phyloP scores from a whole-genome alignment of 2,888 invertebrate species.

The Tiphia femorata region DNA sequence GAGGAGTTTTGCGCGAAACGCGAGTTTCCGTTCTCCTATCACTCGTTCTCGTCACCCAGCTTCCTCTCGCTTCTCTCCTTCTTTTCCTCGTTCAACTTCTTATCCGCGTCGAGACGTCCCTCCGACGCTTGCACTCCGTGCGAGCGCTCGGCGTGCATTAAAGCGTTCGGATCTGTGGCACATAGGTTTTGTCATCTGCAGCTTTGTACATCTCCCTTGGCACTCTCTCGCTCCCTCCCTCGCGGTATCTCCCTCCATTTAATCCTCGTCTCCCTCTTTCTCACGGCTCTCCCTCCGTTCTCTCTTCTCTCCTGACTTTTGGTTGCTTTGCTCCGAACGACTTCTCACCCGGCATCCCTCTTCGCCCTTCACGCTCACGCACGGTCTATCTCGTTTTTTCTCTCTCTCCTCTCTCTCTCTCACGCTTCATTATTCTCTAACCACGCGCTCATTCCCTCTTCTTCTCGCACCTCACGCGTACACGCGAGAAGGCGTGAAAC shows the following conservation, averaged over 20 bases:
- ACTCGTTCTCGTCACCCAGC: too few relatives aligned
- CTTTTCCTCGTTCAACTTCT: too few relatives aligned
- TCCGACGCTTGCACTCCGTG: conserved; percentile 20
- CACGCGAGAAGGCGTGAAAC: too few relatives aligned
- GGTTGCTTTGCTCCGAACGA: not conserved
- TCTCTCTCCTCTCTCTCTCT: conserved; percentile 7
- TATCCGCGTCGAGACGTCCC: not conserved
- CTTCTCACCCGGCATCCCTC: not conserved
- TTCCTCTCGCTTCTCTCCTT: too few relatives aligned
- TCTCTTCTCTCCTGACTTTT: conserved; percentile 7
- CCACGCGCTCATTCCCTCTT: not conserved
- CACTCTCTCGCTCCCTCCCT: conserved; percentile 8
- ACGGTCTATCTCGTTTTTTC: conserved; percentile 11
- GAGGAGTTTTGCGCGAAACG: not conserved
- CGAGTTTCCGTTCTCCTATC: too few relatives aligned
- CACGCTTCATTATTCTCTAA: not conserved
- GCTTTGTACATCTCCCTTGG: conserved; percentile 44
- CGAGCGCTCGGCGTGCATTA: conserved; percentile 46
- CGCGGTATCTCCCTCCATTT: conserved; percentile 13
- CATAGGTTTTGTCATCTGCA: conserved; percentile 43
- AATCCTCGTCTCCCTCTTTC: conserved; percentile 17
- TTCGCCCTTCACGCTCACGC: conserved; percentile 11
- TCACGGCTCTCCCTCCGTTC: conserved; percentile 7
- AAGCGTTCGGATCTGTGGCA: conserved; percentile 36
- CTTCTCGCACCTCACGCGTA: not conserved